Conservation (phyloP, 2,888 invertebrate genomes). For the Catocala fraxini region DNA sequence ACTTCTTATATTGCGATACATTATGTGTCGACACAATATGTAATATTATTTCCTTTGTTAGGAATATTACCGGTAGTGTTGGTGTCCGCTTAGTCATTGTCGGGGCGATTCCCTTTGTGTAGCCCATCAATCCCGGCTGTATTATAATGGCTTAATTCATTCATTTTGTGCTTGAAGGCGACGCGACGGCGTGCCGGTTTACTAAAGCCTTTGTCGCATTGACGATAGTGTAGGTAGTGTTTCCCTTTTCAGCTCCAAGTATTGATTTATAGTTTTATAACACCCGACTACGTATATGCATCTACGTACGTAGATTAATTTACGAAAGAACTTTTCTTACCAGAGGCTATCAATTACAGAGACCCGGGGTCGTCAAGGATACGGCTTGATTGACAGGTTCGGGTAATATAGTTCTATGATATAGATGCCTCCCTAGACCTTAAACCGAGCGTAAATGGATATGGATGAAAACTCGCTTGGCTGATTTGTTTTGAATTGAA, state of each 20-base stretch:
- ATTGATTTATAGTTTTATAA: conserved; percentile 56
- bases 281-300: conserved; percentile 27
- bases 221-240: conserved; percentile 42
- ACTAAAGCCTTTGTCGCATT: conserved; percentile 59
- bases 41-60: conserved; percentile 55
- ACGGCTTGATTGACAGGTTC: conserved; percentile 75
- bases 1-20: not conserved
- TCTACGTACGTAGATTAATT: conserved; percentile 42
- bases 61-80: conserved; percentile 58
- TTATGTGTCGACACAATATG: conserved; percentile 26
- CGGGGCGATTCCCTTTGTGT: conserved; percentile 65
- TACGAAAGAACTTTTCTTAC: conserved; percentile 53
- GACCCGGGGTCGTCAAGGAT: conserved; percentile 66
- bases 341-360: conserved; percentile 74
- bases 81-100: conserved; percentile 67
- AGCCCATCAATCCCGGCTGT: conserved; percentile 60
- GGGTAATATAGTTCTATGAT: conserved; percentile 65
- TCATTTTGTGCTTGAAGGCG: conserved; percentile 56
- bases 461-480: conserved; percentile 65
- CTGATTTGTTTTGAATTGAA: conserved; percentile 66
- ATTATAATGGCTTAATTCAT: conserved; percentile 67
- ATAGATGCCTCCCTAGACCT: conserved; percentile 51
- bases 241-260: conserved; percentile 30
- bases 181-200: conserved; percentile 51
- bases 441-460: conserved; percentile 66